Evolutionary conservation across 2,888 invertebrate genomes (phyloP), one percentile per base, ranked within the genome.

Genomic region (Volucella inflata): DNA sequence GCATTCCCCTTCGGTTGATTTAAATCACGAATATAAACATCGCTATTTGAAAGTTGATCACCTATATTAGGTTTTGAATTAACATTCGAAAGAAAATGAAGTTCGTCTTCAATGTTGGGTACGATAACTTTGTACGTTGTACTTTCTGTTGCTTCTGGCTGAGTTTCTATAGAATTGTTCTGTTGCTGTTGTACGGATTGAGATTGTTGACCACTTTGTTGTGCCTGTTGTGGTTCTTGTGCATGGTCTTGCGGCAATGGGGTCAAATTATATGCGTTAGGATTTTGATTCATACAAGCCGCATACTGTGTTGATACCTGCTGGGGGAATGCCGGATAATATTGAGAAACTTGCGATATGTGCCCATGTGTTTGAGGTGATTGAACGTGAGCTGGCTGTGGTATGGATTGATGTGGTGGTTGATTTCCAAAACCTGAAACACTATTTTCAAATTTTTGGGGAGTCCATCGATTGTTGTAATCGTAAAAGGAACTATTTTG

Each of bases 61-160:
- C 71, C 38, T 12, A 89, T 90, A 80, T 40, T 88, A 8, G 76
- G 38, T 65, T 91, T 90, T 11, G 89, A 89, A n/a, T 88, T 88
- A 2, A 89, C 88, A 79, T 90, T 90, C 89, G 95, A 94, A 92
- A 97, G 93, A 93, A 96, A 96, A 92, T 95, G 95, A 90, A 97
- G 93, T 93, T 97, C 97, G 93, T 97, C 96, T 92, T 97, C 97
- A 91, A 97, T 96, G 93, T 97, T 96, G 89, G 97, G 97, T 90
- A 97, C 96, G 89, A 97, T 96, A 89, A 97, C 96, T 94, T 96
- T 96, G 88, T 96, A 95, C 92, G 95, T 95, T 90, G 94, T 94
- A 91, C 95, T 95, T 88, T 94, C 94, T 92, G 90, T 88, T 57
- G 88, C 85, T 38, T 78, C 53, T 2, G 89, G 79, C 57, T 89